A percentile compares a stretch with the other conserved stretches of the same genome.
Conservation (phyloP, 2,888 invertebrate species). For the Lepetodrilus schrolli region DNA sequence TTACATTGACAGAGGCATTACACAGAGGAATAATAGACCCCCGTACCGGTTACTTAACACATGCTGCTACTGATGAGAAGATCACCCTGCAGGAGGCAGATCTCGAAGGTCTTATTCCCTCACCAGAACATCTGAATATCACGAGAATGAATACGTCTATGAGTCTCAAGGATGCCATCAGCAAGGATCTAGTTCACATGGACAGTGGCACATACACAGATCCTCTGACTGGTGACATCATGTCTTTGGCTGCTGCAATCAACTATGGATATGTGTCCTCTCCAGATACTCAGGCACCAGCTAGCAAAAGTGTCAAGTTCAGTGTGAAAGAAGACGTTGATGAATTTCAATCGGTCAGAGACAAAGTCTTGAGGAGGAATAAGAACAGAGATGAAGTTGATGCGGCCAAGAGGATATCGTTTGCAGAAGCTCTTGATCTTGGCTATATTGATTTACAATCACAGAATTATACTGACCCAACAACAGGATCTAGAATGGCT, state of each 20-base stretch:
- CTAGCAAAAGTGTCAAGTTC: neutral
- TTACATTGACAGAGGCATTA: conserved; percentile 92
- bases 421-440: conserved; percentile 86
- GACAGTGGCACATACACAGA: conserved; percentile 81
- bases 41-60: conserved; percentile 83
- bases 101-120: conserved; percentile 70
- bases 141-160: conserved; percentile 74
- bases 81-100: conserved; percentile 88
- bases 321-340: conserved; percentile 1
- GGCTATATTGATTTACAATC: conserved; percentile 81
- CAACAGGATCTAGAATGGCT: conserved; percentile 84
- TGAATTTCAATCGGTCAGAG: conserved; percentile 31
- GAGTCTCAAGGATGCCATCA: conserved; percentile 82
- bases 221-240: conserved; percentile 66
- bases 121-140: neutral
- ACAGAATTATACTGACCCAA: conserved; percentile 73
- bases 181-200: conserved; percentile 80
- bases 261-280: conserved; percentile 86
- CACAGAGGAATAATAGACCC: conserved; percentile 91
- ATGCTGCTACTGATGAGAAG: conserved; percentile 80
- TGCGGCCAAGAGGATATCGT: conserved; percentile 56
- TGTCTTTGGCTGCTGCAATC: conserved; percentile 74
- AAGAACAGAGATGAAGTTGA: conserved; percentile 36
- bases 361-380: conserved; percentile 37
- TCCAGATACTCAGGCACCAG: conserved; percentile 44